Base-by-base conservation (phyloP, 2,113 vertebrate genomes). In the Cariama cristata region DNA sequence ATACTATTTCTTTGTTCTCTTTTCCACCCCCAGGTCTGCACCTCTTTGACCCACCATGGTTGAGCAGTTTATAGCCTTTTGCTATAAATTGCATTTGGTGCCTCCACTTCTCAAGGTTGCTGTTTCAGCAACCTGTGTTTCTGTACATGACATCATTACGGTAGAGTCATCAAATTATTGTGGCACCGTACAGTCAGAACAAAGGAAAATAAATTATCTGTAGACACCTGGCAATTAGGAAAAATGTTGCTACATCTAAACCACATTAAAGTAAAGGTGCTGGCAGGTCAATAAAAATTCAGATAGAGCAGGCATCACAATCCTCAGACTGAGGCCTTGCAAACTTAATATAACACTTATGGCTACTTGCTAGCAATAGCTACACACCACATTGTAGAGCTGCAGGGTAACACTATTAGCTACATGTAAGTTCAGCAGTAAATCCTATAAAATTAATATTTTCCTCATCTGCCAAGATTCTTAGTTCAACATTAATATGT, bases 151-250 rank as follows among this genome's bases (percentile, higher is more conserved):
- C 30, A 17, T 80, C 38, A 32, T 72, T 12, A 0, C 0, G 0
- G 33, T 12, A n/a, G 28, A 62, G 44, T 79, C 44, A 60, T 47
- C 58, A 76, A n/a, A 72, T 50, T 23, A 32, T 26, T 14, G 20
- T 62, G 35, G 14, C 28, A 47, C 5, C 18, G 40, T 17, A 56
- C 32, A 30, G 52, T 62, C 30, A 76, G 32, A 72, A 15, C 18
- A 73, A 88, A 83, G 44, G n/a, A 86, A 95, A 79, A 86, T 14
- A 71, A 59, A 84, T 94, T 88, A 88, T 10, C 56, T 74, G 55
- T 52, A 75, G 85, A 85, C 56, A 67, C n/a, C 20, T 75, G 62
- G 56, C 21, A 93, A 52, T 82, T 75, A 85, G 22, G 56, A 85
- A 91, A 85, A 79, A 67, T 27, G 33, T 66, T 91, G 27, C 77